phyloP scores from a whole-genome alignment of 2,797 vertebrate species.

The Myiothlypis coronata region DNA sequence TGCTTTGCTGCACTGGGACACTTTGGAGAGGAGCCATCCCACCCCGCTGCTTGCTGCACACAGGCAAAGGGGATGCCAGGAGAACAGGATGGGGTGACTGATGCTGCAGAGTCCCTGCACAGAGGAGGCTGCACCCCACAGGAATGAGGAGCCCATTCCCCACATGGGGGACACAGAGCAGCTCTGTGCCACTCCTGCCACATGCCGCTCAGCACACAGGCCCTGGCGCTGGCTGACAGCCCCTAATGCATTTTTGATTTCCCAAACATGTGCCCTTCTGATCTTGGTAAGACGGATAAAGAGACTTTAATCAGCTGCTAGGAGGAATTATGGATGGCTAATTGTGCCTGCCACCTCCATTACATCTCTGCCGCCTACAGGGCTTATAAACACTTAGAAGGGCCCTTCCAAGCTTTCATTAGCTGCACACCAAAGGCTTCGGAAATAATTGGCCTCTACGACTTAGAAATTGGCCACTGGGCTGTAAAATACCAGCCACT shows the following conservation, averaged over 20 bases:
- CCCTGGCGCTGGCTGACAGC: neutral
- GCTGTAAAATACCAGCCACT: slow-evolving; percentile 76
- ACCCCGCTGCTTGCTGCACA: fast-evolving
- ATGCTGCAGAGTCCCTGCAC: fast-evolving
- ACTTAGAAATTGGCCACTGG: slow-evolving; percentile 75
- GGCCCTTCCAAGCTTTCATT: slow-evolving; percentile 59
- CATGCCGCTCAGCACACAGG: neutral
- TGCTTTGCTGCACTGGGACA: neutral
- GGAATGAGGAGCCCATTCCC: fast-evolving
- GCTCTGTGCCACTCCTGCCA: neutral
- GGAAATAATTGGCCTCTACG: slow-evolving; percentile 60
- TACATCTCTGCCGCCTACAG: slow-evolving; percentile 21
- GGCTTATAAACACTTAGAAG: slow-evolving; percentile 11
- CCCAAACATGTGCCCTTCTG: slow-evolving; percentile 40
- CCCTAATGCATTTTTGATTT: slow-evolving; percentile 46
- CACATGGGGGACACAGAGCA: fast-evolving
- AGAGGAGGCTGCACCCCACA: neutral
- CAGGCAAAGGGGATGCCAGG: neutral
- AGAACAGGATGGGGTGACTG: neutral
- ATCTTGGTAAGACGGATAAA: slow-evolving; percentile 58
- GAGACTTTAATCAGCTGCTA: slow-evolving; percentile 63
- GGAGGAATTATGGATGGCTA: slow-evolving; percentile 66
- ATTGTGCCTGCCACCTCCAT: slow-evolving; percentile 67
- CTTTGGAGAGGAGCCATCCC: neutral
- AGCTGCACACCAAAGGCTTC: slow-evolving; percentile 70